Conservation (phyloP, 2,113 vertebrate genomes). For the Psilopsiagon aymara region DNA sequence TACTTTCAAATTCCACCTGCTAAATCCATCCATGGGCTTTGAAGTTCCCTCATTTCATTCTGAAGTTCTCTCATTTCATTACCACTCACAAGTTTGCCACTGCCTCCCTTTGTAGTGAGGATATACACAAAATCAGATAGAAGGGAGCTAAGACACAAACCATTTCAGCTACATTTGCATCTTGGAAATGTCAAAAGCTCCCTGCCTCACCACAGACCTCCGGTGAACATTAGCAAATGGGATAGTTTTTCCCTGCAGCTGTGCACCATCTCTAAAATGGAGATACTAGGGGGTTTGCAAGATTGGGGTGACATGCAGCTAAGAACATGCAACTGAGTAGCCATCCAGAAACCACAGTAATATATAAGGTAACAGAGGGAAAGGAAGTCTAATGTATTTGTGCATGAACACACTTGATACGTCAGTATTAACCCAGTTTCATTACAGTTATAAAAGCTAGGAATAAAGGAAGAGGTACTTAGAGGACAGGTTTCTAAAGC, state of each 20-base stretch:
- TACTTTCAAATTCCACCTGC: not conserved
- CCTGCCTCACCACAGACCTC: not conserved
- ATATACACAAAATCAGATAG: not conserved
- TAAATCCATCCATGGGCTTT: not conserved
- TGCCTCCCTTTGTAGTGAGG: not conserved
- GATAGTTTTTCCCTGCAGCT: not conserved
- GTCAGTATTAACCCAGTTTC: not conserved
- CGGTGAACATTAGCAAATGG: not conserved
- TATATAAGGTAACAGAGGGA: rapidly evolving
- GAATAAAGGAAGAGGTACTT: not conserved
- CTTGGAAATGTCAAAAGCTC: not conserved
- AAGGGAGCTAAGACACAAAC: not conserved
- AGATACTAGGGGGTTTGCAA: not conserved
- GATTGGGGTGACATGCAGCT: not conserved
- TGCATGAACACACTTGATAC: not conserved
- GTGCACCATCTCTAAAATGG: not conserved
- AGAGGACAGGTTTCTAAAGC: not conserved
- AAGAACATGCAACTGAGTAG: not conserved
- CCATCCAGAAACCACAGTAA: not conserved
- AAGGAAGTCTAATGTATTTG: not conserved
- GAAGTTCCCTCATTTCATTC: not conserved
- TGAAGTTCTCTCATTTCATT: not conserved
- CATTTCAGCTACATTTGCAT: not conserved
- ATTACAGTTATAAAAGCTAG: not conserved
- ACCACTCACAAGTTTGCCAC: not conserved